Evolutionary conservation across 2,888 invertebrate species (phyloP), one percentile per base, ranked within the genome.

Genomic region (Isoperla grammatica): DNA sequence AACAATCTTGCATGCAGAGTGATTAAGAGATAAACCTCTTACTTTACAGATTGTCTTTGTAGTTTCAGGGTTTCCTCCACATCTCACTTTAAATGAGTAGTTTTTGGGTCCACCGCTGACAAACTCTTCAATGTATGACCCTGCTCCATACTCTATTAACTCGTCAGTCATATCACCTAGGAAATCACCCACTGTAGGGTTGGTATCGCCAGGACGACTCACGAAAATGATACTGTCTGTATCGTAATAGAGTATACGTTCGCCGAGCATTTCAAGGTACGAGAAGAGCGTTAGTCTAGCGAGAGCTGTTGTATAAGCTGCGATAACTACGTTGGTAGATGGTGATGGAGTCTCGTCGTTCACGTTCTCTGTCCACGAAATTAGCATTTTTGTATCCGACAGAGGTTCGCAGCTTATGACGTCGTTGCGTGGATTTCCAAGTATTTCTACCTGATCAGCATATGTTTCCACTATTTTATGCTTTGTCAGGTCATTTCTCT

Each of bases 101-200:
- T 69, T 71, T 62, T 73, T 73, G 2, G 72, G 71, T 0, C 72
- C 74, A 1, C 68, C 70, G 17, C 68, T 67, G 8, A 71, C 69
- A 64, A 72, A 73, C 60, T 69, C 66, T 23, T 59, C 65, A 9
- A 73, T 72, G 49, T 67, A 69, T 20, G 66, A 64, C 8, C 67
- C 68, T 17, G 56, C 22, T 2, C 67, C 67, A 56, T 69, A 67
- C 6, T 62, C 59, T 8, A 62, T 61, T 1, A 73, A 54, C 60
- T 73, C 73, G 61, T 73, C 68, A 1, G 71, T 73, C 62, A 74
- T 61, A 50, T 74, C 70, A 0, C 71, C 70, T n/a, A 73, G 55
- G 59, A 64, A 69, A 57, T 68, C 66, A 19, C 71, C 72, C 0
- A 67, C 61, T 6, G 5, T 40, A 15, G 40, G n/a, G 40, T 40